phyloP scores from a whole-genome alignment of 2,888 invertebrate species.

The Calameuta idolon region DNA sequence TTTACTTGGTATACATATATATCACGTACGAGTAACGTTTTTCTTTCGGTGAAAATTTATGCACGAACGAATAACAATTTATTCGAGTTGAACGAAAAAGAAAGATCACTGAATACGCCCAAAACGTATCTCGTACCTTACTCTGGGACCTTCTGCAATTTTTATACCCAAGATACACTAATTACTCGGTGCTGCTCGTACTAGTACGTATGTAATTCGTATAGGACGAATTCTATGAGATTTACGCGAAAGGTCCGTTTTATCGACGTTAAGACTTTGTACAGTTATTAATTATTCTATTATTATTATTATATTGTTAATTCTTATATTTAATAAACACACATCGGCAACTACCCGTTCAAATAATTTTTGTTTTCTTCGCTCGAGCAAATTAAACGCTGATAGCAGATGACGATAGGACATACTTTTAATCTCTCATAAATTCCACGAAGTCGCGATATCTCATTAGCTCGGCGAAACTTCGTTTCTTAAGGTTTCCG shows the following conservation, averaged over 20 bases:
- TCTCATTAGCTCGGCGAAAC: background rate
- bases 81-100: background rate
- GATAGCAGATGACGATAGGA: background rate
- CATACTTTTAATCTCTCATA: background rate
- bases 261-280: slow-evolving; percentile 21
- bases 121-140: background rate
- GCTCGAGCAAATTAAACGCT: background rate
- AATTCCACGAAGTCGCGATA: slow-evolving; percentile 7
- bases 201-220: background rate
- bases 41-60: background rate
- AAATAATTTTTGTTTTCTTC: slow-evolving; percentile 10
- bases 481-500: slow-evolving; percentile 1
- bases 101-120: background rate
- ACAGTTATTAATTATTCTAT: slow-evolving; percentile 35
- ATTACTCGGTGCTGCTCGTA: background rate
- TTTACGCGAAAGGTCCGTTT: slow-evolving; percentile 1
- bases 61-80: background rate
- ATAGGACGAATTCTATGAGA: background rate
- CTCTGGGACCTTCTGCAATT: background rate
- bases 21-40: background rate
- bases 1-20: background rate
- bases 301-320: slow-evolving; percentile 41
- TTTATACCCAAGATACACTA: background rate
- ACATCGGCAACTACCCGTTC: background rate
- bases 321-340: slow-evolving; percentile 54